Base-by-base conservation (phyloP, 2,888 invertebrate genomes). In the Callyntrura sp. region DNA sequence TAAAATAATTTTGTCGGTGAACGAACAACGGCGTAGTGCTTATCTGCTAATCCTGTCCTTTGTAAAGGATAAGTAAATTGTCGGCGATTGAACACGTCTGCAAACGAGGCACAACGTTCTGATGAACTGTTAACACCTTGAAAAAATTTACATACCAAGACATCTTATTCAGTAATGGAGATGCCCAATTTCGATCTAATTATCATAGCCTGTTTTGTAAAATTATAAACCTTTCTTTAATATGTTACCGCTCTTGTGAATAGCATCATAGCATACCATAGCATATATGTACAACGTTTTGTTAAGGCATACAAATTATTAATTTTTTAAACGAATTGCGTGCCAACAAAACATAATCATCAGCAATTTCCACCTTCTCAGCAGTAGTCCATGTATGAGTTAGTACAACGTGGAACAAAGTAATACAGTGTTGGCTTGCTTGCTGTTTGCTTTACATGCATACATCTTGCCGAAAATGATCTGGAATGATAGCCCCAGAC, bases 281-380 rank as follows among this genome's bases (percentile, higher is more conserved):
- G 35, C 6, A n/a, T n/a, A n/a, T n/a, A n/a, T n/a, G n/a, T n/a
- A n/a, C n/a, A n/a, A n/a, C n/a, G 2, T 35, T 35, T 35, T 6
- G 35, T 2, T 35, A 35, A 35, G 35, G 60, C 23, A 9, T 20
- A 23, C 51, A 60, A 23, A 8, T 70, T 35, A 70, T 70, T 57
- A 23, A 8, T 70, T 35, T 57, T 70, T 57, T n/a, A 6, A 60
- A 12, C 55, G 51, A 76, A 85, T 85, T 60, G 85, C 85, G 76
- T 85, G 85, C 85, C 76, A 76, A 76, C 60, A 43, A 23, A 43
- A n/a, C 84, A 85, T 85, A 85, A 85, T 85, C 73, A 73, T 84
- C 73, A 85, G 60, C 76, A 85, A 73, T 85, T 85, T 62, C 35
- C 76, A 57, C 85, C 73, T 76, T 73, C 85, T 17, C 85, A 76